phyloP scores from a whole-genome alignment of 1,140 invertebrate genomes.

The Megathymus violae region DNA sequence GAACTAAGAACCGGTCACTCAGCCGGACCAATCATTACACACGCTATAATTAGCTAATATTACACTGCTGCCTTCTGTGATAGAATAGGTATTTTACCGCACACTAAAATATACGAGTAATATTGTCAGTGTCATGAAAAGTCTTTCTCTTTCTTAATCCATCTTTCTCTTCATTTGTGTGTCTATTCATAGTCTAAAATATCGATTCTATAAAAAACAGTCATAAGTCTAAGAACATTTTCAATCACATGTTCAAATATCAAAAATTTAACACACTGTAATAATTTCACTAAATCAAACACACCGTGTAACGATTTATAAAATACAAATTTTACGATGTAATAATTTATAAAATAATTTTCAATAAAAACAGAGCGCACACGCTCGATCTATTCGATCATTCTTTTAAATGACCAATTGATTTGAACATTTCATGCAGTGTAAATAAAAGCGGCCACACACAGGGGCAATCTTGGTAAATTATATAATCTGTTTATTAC shows the following conservation, averaged over 20 bases:
- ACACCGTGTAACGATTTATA: not conserved
- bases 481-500: conserved; percentile 21
- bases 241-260: not conserved
- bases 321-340: not conserved
- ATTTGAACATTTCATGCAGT: conserved; percentile 1
- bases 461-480: conserved; percentile 17
- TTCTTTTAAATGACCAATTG: not conserved
- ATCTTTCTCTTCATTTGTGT: too few relatives aligned
- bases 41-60: too few relatives aligned
- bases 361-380: not conserved
- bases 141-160: too few relatives aligned
- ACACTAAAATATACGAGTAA: too few relatives aligned
- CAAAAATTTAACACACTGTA: not conserved
- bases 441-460: conserved; percentile 26
- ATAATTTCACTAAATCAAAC: not conserved
- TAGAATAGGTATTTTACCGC: too few relatives aligned
- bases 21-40: not conserved
- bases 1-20: not conserved
- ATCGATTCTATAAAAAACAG: too few relatives aligned
- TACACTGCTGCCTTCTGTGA: too few relatives aligned
- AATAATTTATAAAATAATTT: not conserved
- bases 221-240: not conserved
- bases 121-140: too few relatives aligned
- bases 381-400: not conserved
- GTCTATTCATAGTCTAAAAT: too few relatives aligned